Conservation (phyloP, 2,113 vertebrate species). For the Lates calcarifer region DNA sequence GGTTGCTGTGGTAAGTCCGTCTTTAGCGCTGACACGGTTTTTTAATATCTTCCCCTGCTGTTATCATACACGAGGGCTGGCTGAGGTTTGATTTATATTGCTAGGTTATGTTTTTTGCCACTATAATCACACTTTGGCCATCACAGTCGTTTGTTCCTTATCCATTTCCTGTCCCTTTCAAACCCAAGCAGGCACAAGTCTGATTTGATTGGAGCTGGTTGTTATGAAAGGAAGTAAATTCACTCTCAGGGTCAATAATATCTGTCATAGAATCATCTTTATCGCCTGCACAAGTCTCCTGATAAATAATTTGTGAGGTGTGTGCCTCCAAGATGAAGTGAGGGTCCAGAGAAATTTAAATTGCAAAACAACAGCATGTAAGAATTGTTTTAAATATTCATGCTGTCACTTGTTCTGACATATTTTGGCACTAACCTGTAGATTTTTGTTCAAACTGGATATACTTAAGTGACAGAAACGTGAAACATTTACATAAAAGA, state of each 20-base stretch:
- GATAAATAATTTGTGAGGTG: constrained; percentile 33
- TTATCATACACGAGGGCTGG: constrained; percentile 8
- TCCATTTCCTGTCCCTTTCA: constrained; percentile 5
- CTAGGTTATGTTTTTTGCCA: constrained; percentile 27
- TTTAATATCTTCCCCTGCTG: constrained; percentile 44
- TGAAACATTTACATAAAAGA: constrained; percentile 42
- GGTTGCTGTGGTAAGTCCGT: constrained; percentile 89
- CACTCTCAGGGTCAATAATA: constrained; percentile 13
- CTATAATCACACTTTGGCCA: constrained; percentile 24
- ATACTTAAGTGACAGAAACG: constrained; percentile 22
- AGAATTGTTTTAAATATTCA: not conserved
- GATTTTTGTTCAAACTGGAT: not conserved
- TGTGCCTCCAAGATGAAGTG: constrained; percentile 39
- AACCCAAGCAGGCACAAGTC: constrained; percentile 17
- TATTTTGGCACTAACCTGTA: not conserved
- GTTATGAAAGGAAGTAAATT: constrained; percentile 38
- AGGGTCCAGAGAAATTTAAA: constrained; percentile 38
- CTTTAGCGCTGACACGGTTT: constrained; percentile 25
- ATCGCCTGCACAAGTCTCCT: not conserved
- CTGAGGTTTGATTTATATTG: constrained; percentile 13
- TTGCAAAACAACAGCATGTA: not conserved
- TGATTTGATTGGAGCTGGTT: constrained; percentile 28
- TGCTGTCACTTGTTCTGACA: constrained; percentile 5
- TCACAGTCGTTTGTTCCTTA: not conserved
- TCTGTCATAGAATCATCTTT: constrained; percentile 18